Conservation (phyloP, 2,113 vertebrate species). For the Perca flavescens region DNA sequence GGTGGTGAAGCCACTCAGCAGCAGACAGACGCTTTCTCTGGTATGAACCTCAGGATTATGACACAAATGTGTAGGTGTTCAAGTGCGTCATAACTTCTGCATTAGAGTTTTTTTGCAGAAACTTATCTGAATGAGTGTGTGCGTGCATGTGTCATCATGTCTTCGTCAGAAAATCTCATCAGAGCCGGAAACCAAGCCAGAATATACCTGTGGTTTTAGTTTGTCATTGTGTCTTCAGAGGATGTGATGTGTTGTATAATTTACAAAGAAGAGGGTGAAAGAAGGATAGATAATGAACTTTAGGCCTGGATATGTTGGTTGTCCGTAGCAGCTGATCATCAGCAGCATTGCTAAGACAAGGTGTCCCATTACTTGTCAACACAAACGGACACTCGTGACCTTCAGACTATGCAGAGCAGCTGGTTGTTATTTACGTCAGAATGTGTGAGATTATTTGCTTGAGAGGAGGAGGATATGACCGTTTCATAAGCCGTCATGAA, state of each 20-base stretch:
- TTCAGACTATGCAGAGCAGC: slow-evolving; percentile 36
- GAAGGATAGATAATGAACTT: slow-evolving; percentile 15
- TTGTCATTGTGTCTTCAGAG: slow-evolving; percentile 12
- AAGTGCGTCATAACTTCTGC: slow-evolving; percentile 52
- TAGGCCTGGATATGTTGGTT: slow-evolving; percentile 5
- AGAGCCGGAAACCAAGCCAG: slow-evolving; percentile 19
- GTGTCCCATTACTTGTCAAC: slow-evolving; percentile 55
- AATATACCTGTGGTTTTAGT: not conserved
- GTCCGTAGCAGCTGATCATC: slow-evolving; percentile 46
- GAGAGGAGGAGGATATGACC: not conserved
- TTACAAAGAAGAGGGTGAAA: not conserved
- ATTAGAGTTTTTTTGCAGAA: slow-evolving; percentile 10
- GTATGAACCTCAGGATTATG: slow-evolving; percentile 55
- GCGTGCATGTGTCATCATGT: slow-evolving; percentile 2
- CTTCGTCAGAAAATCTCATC: slow-evolving; percentile 23
- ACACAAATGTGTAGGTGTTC: slow-evolving; percentile 60
- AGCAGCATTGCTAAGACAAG: slow-evolving; percentile 26
- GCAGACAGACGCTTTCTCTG: slow-evolving; percentile 28
- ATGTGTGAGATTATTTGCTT: slow-evolving; percentile 23
- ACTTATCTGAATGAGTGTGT: slow-evolving; percentile 21
- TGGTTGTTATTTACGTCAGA: slow-evolving; percentile 17
- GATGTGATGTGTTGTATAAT: slow-evolving; percentile 25
- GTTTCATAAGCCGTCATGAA: slow-evolving; percentile 19
- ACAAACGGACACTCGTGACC: slow-evolving; percentile 48
- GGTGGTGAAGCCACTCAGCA: not conserved